These are phyloP conservation scores for Eledona agricola DNA, from an alignment of 2,888 invertebrate species.

Conservation along the genomic window DNA sequence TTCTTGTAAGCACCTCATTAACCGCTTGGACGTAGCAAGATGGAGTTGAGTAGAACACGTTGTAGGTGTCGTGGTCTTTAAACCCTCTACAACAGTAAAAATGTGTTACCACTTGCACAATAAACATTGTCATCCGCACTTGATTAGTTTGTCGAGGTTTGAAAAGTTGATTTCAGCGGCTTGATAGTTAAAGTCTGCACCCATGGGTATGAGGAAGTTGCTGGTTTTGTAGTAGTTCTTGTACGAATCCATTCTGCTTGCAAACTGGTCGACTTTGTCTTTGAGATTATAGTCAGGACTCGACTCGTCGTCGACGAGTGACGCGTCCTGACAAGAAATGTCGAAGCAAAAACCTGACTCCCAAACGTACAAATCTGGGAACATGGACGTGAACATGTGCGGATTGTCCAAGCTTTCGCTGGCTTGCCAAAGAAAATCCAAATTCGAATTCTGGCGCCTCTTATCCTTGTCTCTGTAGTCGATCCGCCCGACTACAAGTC, in stretches of 20 bases:
- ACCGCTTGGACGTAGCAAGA: constrained; percentile 85
- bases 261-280: constrained; percentile 64
- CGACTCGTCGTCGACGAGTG: constrained; percentile 83
- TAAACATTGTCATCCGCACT: constrained; percentile 65
- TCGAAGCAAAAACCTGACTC: constrained; percentile 96
- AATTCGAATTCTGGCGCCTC: constrained; percentile 68
- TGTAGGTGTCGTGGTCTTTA: constrained; percentile 51
- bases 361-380: constrained; percentile 84
- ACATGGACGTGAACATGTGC: constrained; percentile 67
- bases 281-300: constrained; percentile 88
- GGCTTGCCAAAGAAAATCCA: constrained; percentile 88
- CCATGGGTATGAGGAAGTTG: constrained; percentile 90
- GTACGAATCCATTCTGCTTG: constrained; percentile 11
- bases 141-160: constrained; percentile 89
- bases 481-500: constrained; percentile 84
- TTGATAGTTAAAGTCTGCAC: constrained; percentile 90
- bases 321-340: constrained; percentile 81
- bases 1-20: constrained; percentile 71
- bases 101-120: neutral
- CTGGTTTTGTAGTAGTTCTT: constrained; percentile 63
- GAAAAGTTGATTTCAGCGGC: constrained; percentile 79
- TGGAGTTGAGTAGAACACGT: constrained; percentile 86
- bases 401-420: constrained; percentile 72
- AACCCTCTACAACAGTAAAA: constrained; percentile 13
- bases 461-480: constrained; percentile 84